phyloP scores from a whole-genome alignment of 2,888 invertebrate genomes.

The Drepana falcataria region DNA sequence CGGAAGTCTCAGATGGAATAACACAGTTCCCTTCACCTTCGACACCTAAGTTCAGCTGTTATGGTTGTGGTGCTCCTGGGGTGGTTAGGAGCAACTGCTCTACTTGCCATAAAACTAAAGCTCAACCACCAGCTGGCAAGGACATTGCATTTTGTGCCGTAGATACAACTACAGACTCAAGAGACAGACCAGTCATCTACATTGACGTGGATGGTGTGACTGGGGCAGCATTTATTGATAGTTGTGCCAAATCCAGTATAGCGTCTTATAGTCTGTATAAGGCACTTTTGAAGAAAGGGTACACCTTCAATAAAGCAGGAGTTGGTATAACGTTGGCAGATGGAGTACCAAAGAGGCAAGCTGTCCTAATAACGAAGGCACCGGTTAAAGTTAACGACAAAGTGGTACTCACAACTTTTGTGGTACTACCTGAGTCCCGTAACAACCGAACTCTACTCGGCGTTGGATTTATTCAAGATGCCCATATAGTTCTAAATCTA shows the following conservation, averaged over 20 bases:
- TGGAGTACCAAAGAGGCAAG: constrained; percentile 4
- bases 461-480: not conserved
- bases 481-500: not conserved
- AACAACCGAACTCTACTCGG: not conserved
- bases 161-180: constrained; percentile 3
- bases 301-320: not conserved
- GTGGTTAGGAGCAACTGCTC: constrained; percentile 11
- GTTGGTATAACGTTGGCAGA: constrained; percentile 9
- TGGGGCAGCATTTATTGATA: constrained; percentile 10
- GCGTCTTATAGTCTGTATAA: constrained; percentile 6
- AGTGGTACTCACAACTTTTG: not conserved
- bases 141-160: constrained; percentile 4
- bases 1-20: too few species aligned
- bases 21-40: too few species aligned
- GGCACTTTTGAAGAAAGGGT: not conserved
- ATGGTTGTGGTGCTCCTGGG: constrained; percentile 14
- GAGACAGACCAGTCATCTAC: constrained; percentile 6
- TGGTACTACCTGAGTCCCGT: not conserved
- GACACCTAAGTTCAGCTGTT: constrained; percentile 11
- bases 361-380: not conserved
- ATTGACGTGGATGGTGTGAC: constrained; percentile 1
- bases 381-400: not conserved
- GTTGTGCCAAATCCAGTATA: constrained; percentile 8
- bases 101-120: constrained; percentile 3
- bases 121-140: not conserved